Percentiles rank a stretch among this genome's conserved stretches.
Conservation (phyloP, 2,113 vertebrate species). For the Ictalurus furcatus region DNA sequence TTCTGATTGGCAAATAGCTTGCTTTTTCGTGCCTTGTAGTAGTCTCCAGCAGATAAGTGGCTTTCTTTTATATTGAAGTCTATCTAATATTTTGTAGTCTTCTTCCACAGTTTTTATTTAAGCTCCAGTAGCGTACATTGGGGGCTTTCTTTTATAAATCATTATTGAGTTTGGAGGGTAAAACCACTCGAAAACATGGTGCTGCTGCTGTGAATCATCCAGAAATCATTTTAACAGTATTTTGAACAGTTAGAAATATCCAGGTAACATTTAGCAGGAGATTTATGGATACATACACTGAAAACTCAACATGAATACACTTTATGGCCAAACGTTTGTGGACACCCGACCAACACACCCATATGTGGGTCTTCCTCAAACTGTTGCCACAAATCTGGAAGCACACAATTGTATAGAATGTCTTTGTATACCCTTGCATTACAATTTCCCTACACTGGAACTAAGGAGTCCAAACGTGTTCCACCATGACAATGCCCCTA, state of each 20-base stretch:
- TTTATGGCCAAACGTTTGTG: background rate
- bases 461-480: background rate
- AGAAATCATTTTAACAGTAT: background rate
- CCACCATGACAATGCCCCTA: no score
- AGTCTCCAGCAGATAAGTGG: constrained; percentile 13
- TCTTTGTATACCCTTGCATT: background rate
- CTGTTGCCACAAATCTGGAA: background rate
- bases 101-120: background rate
- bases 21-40: background rate
- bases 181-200: background rate
- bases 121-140: background rate
- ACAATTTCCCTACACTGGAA: background rate
- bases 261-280: background rate
- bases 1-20: constrained; percentile 18
- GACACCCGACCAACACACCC: background rate
- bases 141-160: background rate
- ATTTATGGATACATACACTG: background rate
- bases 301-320: background rate
- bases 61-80: constrained; percentile 19
- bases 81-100: constrained; percentile 1
- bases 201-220: background rate
- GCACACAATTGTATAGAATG: background rate
- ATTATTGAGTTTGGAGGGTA: background rate
- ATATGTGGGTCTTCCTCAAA: background rate
- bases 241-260: background rate